phyloP scores from a whole-genome alignment of 37 sponge, comb jelly and placozoan genomes.

The Beroe forskalii region DNA sequence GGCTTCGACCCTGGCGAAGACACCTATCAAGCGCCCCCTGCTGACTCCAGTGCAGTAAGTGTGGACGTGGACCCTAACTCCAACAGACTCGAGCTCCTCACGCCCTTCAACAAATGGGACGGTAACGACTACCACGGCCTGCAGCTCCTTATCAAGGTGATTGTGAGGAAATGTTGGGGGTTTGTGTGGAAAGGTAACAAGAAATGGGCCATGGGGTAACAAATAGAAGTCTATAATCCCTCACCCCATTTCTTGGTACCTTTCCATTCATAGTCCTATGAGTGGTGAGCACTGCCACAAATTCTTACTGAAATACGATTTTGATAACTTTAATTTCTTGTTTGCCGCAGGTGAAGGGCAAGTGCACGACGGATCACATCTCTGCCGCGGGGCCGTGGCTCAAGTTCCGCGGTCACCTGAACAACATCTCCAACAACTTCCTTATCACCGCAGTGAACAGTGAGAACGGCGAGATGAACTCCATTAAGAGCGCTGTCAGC shows the following conservation, averaged over 20 bases:
- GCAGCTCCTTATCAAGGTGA: constrained; percentile 89
- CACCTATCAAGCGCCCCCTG: constrained; percentile 95
- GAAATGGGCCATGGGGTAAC: too few relatives aligned
- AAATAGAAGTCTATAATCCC: too few relatives aligned
- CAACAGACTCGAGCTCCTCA: constrained; percentile 88
- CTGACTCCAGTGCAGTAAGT: constrained; percentile 64
- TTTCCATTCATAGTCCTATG: too few relatives aligned
- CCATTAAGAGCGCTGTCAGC: constrained; percentile 83
- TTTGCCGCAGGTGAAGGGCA: constrained; percentile 84
- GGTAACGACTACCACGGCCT: constrained; percentile 88
- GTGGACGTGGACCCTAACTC: constrained; percentile 89
- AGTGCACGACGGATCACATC: constrained; percentile 99
- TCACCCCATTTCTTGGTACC: too few relatives aligned
- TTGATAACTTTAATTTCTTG: too few relatives aligned
- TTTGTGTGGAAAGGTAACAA: too few relatives aligned
- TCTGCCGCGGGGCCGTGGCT: constrained; percentile 99
- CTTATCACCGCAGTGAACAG: constrained; percentile 90
- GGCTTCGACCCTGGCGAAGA: constrained; percentile 84
- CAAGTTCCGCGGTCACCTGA: constrained; percentile 97
- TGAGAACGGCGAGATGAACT: constrained; percentile 90
- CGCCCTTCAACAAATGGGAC: constrained; percentile 87
- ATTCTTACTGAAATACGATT: too few relatives aligned
- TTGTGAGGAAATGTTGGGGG: too few relatives aligned
- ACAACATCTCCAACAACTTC: constrained; percentile 99
- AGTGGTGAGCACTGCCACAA: too few relatives aligned